phyloP scores from a whole-genome alignment of 2,797 vertebrate species.

The Manis crassicaudata region DNA sequence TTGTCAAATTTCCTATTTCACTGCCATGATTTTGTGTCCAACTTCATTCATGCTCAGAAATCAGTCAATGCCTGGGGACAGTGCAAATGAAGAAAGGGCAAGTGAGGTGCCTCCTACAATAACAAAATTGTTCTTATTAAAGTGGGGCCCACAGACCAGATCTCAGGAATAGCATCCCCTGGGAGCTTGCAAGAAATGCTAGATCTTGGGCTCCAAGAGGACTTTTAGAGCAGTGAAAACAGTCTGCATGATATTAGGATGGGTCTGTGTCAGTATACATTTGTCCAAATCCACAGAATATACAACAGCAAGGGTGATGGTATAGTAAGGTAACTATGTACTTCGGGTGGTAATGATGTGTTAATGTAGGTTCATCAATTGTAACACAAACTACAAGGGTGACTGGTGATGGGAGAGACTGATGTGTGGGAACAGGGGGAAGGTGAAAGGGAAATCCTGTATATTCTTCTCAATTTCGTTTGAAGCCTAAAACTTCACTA shows the following conservation, averaged over 20 bases:
- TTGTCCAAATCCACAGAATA: neutral
- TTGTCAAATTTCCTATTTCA: neutral
- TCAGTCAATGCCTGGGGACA: neutral
- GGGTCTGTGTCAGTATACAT: rapidly evolving
- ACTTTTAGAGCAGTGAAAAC: neutral
- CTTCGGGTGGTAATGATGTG: too few relatives aligned
- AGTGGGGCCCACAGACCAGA: neutral
- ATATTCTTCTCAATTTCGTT: neutral
- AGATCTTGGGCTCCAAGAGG: neutral
- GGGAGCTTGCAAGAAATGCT: neutral
- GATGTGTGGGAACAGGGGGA: neutral
- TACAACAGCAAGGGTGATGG: neutral
- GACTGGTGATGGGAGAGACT: neutral
- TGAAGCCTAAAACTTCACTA: neutral
- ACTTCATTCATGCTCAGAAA: neutral
- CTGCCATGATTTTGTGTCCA: neutral
- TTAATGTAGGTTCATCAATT: rapidly evolving
- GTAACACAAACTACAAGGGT: rapidly evolving
- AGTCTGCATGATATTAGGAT: neutral
- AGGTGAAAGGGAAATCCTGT: neutral
- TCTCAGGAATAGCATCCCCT: neutral
- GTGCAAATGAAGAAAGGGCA: neutral
- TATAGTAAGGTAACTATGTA: too few relatives aligned
- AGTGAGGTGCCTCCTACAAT: neutral
- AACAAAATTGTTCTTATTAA: neutral